These are phyloP conservation scores for Paramormyrops hopkinsi DNA, from an alignment of 2,797 vertebrate genomes.

Conservation along the genomic window DNA sequence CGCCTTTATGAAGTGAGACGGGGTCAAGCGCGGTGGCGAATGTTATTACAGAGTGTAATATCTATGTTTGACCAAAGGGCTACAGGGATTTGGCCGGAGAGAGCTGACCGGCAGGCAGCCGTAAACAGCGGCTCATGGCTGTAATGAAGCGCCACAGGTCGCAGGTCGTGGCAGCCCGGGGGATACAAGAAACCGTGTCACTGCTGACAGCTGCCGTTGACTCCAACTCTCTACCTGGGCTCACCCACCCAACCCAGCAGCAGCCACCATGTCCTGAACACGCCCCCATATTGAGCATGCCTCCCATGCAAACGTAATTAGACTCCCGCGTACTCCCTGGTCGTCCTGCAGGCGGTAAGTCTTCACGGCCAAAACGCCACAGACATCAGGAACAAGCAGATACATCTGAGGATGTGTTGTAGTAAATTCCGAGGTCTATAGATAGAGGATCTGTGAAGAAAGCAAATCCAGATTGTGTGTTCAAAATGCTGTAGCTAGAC, in stretches of 20 bases:
- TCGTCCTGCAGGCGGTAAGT: background rate
- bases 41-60: constrained; percentile 75
- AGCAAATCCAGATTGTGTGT: background rate
- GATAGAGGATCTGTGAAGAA: background rate
- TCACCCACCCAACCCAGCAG: background rate
- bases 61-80: constrained; percentile 69
- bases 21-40: constrained; percentile 63
- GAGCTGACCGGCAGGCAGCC: constrained; percentile 45
- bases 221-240: constrained; percentile 25
- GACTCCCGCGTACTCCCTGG: background rate
- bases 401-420: background rate
- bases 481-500: background rate
- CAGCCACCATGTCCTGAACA: background rate
- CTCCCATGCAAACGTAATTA: constrained; percentile 13
- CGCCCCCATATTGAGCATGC: constrained; percentile 22
- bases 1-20: constrained; percentile 51
- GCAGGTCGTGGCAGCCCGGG: constrained; percentile 66
- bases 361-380: background rate
- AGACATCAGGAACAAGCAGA: background rate
- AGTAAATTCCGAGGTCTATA: background rate
- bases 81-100: constrained; percentile 62
- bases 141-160: constrained; percentile 66
- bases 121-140: constrained; percentile 56
- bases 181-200: constrained; percentile 73
- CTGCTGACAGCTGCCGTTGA: constrained; percentile 29